Conservation (phyloP, 1,140 invertebrate species). For the Charaxes varanes region DNA sequence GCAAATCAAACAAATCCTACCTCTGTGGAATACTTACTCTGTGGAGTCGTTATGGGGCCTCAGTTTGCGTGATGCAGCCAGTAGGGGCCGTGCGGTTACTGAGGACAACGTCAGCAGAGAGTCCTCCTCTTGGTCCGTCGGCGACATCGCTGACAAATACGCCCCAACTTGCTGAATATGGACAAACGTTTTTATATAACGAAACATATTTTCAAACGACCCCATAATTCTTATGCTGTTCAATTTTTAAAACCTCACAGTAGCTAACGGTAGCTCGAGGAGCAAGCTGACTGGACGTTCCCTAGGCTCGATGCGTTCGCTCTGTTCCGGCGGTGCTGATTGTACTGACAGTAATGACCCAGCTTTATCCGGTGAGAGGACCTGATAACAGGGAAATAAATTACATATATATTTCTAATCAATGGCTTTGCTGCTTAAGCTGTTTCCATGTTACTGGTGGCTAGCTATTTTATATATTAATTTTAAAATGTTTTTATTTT, state of each 20-base stretch:
- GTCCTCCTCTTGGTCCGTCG: conserved; percentile 81
- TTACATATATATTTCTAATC: too few species aligned
- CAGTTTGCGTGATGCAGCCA: conserved; percentile 79
- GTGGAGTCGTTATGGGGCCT: conserved; percentile 75
- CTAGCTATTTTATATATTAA: too few species aligned
- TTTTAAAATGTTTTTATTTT: too few species aligned
- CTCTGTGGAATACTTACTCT: conserved; percentile 33
- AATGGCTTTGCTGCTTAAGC: too few species aligned
- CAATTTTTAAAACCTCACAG: too few species aligned
- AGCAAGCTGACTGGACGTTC: conserved; percentile 52
- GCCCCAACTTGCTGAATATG: conserved; percentile 57
- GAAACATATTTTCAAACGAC: too few species aligned
- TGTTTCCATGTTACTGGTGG: too few species aligned
- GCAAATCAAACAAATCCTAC: too few species aligned
- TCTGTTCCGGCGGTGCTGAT: conserved; percentile 60
- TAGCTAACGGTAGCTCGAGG: conserved; percentile 50
- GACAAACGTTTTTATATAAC: not conserved
- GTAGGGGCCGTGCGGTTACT: conserved; percentile 80
- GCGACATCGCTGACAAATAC: conserved; percentile 64
- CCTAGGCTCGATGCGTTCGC: conserved; percentile 43
- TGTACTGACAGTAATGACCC: conserved; percentile 63
- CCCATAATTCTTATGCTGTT: too few species aligned
- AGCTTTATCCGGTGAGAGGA: conserved; percentile 43
- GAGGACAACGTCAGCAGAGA: conserved; percentile 81
- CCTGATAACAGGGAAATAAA: conserved; percentile 31